Percentiles rank a stretch among this genome's conserved stretches.
phyloP scores from a whole-genome alignment of 2,113 vertebrate genomes.

The Ceyx margarethae region DNA sequence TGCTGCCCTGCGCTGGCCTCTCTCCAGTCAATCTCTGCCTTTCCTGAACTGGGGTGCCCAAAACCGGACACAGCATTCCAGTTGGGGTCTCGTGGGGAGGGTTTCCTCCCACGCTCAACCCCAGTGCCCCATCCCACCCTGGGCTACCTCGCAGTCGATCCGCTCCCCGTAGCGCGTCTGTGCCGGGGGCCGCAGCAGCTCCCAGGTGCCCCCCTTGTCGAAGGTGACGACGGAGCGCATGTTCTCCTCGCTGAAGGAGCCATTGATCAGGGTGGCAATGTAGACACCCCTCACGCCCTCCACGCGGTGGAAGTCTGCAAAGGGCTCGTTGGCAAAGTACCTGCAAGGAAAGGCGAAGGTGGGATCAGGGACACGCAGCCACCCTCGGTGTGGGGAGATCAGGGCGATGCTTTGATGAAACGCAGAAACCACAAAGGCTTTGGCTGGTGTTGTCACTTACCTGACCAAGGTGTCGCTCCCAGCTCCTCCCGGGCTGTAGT shows the following conservation, averaged over 20 bases:
- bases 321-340: constrained; percentile 95
- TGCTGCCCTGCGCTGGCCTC: too few relatives aligned
- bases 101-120: not conserved
- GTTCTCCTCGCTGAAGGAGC: constrained; percentile 91
- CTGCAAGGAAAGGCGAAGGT: constrained; percentile 49
- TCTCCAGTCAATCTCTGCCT: too few relatives aligned
- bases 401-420: fast-evolving
- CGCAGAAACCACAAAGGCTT: fast-evolving
- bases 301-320: constrained; percentile 92
- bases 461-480: constrained; percentile 93
- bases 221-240: constrained; percentile 97
- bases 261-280: constrained; percentile 91
- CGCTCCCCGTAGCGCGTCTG: constrained; percentile 87
- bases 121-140: fast-evolving
- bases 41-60: too few relatives aligned
- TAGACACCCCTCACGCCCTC: constrained; percentile 92
- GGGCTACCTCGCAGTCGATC: constrained; percentile 86
- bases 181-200: constrained; percentile 87
- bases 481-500: constrained; percentile 89
- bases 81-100: too few relatives aligned
- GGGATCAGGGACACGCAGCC: fast-evolving
- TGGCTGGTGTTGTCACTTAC: constrained; percentile 16
- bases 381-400: not conserved
- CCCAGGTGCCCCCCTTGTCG: constrained; percentile 98
- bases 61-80: too few relatives aligned